Evolutionary conservation across 1,140 invertebrate species (phyloP).

Genomic region (Papilio helenus): DNA sequence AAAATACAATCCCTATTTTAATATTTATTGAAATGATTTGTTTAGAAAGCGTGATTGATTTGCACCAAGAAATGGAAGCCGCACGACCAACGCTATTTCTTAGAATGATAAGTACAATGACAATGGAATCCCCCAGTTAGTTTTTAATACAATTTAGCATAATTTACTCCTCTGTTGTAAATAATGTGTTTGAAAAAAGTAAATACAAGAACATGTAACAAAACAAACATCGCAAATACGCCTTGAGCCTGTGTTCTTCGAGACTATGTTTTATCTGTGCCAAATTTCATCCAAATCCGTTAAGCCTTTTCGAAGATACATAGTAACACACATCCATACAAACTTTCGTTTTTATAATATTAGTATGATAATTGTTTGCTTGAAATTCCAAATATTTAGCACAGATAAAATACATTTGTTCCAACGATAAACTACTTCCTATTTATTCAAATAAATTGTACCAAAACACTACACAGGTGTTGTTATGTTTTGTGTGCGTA

Average conservation of each 20-base stretch:
- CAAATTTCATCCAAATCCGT: too few species aligned
- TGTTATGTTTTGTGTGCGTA: background rate
- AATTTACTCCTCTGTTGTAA: background rate
- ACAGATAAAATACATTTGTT: background rate
- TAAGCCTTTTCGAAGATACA: too few species aligned
- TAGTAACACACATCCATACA: too few species aligned
- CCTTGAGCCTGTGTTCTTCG: too few species aligned
- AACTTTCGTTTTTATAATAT: too few species aligned
- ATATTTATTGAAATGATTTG: conserved; percentile 16
- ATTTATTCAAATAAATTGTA: background rate
- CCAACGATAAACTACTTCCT: background rate
- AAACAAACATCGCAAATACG: background rate
- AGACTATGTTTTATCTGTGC: too few species aligned
- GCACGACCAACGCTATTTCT: conserved; percentile 57
- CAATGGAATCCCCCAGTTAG: conserved; percentile 73
- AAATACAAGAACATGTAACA: background rate
- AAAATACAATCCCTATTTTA: too few species aligned
- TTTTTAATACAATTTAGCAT: conserved; percentile 34
- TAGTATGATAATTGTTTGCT: too few species aligned
- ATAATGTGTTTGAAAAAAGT: background rate
- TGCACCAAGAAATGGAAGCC: conserved; percentile 46
- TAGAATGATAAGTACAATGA: conserved; percentile 78
- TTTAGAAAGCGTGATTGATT: conserved; percentile 52
- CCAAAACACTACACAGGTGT: background rate
- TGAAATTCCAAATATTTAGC: background rate